These are phyloP conservation scores for Rhinogobio ventralis DNA, from an alignment of 2,797 vertebrate genomes.

Conservation along the genomic window DNA sequence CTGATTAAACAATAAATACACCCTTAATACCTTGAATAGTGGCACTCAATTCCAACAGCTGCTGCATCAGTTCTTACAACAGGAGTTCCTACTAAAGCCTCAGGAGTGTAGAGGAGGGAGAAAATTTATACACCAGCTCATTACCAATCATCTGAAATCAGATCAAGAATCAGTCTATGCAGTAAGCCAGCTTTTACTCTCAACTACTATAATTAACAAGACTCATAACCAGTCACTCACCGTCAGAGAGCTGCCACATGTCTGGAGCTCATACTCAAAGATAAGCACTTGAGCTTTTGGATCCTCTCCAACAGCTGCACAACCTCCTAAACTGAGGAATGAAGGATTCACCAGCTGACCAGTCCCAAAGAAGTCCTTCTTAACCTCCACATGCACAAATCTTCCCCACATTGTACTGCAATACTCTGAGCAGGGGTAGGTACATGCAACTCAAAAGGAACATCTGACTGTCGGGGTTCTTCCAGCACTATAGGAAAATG, in stretches of 20 bases:
- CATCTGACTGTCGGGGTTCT: background rate
- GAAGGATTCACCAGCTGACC: constrained; percentile 64
- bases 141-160: constrained; percentile 65
- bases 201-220: no score
- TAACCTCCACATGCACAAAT: constrained; percentile 64
- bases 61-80: constrained; percentile 67
- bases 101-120: constrained; percentile 68
- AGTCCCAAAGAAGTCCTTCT: constrained; percentile 72
- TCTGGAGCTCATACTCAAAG: constrained; percentile 68
- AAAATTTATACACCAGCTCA: constrained; percentile 70
- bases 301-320: constrained; percentile 59
- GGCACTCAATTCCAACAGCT: constrained; percentile 71
- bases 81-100: background rate
- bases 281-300: constrained; percentile 55
- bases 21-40: constrained; percentile 73
- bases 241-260: constrained; percentile 62
- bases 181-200: background rate
- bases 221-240: constrained; percentile 59
- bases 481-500: constrained; percentile 61
- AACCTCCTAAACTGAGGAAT: constrained; percentile 70
- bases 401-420: constrained; percentile 69
- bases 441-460: constrained; percentile 43
- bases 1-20: constrained; percentile 6
- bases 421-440: constrained; percentile 66
- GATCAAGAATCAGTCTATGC: background rate